Evolutionary conservation across 2,113 vertebrate genomes (phyloP), one percentile per base, ranked within the genome.

Genomic region (Apus apus): DNA sequence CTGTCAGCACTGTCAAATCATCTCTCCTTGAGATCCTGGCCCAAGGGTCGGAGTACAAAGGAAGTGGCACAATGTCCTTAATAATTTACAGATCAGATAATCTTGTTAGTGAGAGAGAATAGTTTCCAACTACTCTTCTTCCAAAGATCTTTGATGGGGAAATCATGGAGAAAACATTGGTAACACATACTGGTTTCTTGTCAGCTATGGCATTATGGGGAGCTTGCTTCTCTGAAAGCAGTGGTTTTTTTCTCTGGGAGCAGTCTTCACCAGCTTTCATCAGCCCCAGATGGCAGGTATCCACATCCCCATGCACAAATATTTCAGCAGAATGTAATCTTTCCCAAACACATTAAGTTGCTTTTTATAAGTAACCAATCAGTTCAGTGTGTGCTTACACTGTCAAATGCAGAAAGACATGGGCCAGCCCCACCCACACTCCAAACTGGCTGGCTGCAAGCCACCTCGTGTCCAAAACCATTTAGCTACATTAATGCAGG

Each of bases 271-370:
- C 18, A 13, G 2, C 51, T 72, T 93, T 77, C 88, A 64, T 22
- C 82, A 88, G 48, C n/a, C 87, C 76, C 45, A 84, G 25, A 85
- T 86, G 53, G 64, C 88, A 92, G 57, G 23, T 80, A 86, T 85
- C 61, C 68, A 71, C 2, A 0, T 75, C 48, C 61, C 75, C 64
- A 26, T 18, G 15, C 27, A 77, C 83, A 84, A 95, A 88, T 88
- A 93, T 90, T 93, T 81, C 85, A 54, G 82, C 65, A 81, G 79
- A 92, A 89, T 46, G 53, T 89, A 91, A 96, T 89, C 84, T 89
- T 91, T 89, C 77, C 65, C 85, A 84, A 97, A 92, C 84, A 92
- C 91, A 89, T 94, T 94, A 88, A 89, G 32, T 89, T 88, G 45
- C 48, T 81, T 94, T 94, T 94, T 86, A 90, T 51, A 92, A 92